Evolutionary conservation across 2,797 vertebrate genomes (phyloP).

Genomic region (Geotrypetes seraphini): DNA sequence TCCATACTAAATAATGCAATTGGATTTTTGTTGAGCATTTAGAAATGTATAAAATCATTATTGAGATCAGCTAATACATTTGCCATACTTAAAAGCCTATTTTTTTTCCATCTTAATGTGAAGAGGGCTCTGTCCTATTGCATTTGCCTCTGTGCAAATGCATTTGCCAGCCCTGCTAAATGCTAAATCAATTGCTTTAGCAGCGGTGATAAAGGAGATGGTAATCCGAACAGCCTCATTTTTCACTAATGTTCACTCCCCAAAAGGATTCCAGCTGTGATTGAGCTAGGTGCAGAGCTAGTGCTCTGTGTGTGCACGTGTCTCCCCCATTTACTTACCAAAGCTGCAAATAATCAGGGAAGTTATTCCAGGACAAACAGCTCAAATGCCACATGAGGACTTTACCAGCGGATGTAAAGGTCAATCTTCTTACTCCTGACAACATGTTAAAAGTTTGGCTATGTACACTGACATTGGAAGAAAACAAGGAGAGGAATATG

Average conservation of each 20-base stretch:
- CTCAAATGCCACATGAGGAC: too few relatives aligned
- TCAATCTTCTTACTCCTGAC: too few relatives aligned
- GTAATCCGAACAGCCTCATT: conserved; percentile 46
- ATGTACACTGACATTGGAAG: too few relatives aligned
- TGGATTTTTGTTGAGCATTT: neutral
- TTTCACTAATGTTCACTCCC: conserved; percentile 42
- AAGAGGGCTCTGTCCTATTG: conserved; percentile 28
- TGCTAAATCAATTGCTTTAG: conserved; percentile 31
- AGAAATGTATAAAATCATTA: conserved; percentile 26
- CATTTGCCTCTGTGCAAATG: conserved; percentile 25
- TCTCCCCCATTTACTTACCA: conserved; percentile 44
- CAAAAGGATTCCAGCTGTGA: conserved; percentile 52
- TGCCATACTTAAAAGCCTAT: conserved; percentile 8
- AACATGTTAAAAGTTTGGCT: too few relatives aligned
- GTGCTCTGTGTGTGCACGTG: conserved; percentile 29
- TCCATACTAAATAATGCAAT: conserved; percentile 5
- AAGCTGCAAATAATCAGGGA: conserved; percentile 30
- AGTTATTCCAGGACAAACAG: too few relatives aligned
- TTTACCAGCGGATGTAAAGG: too few relatives aligned
- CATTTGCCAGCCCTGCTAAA: conserved; percentile 32
- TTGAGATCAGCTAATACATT: conserved; percentile 12
- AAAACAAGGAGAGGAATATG: too few relatives aligned
- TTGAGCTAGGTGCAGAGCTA: conserved; percentile 43
- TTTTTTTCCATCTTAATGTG: conserved; percentile 23
- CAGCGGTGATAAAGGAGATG: conserved; percentile 33